These are phyloP conservation scores for Pseudobourletiella spinata DNA, from an alignment of 1,140 invertebrate genomes.

Conservation along the genomic window DNA sequence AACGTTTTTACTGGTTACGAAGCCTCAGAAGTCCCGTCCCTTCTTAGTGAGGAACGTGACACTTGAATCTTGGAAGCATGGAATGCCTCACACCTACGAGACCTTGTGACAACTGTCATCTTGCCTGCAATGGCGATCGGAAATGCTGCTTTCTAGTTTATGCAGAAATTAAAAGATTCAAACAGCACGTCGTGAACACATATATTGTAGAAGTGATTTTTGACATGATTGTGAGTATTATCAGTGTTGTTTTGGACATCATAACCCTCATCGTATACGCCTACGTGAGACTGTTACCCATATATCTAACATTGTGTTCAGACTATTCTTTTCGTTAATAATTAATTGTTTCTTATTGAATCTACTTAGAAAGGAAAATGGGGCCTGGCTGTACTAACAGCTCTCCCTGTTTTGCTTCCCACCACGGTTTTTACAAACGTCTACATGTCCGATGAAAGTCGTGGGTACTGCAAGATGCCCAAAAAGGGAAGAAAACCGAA, in stretches of 20 bases:
- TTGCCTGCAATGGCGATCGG: neutral
- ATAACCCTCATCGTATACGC: slow-evolving; percentile 12
- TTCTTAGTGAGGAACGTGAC: no score
- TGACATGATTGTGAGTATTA: slow-evolving; percentile 16
- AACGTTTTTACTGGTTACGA: no score
- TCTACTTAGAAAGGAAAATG: slow-evolving; percentile 11
- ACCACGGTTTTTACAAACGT: slow-evolving; percentile 32
- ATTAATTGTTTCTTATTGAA: neutral
- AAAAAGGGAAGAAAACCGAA: neutral
- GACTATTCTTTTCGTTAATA: neutral
- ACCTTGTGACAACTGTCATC: slow-evolving; percentile 12
- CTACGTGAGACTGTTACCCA: no score
- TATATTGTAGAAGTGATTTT: slow-evolving; percentile 22
- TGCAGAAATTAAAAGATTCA: slow-evolving; percentile 24
- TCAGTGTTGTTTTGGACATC: slow-evolving; percentile 23
- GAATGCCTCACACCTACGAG: neutral
- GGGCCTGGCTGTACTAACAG: slow-evolving; percentile 14
- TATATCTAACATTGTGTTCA: no score
- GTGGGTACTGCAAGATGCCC: slow-evolving; percentile 8
- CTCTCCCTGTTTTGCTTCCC: slow-evolving; percentile 26
- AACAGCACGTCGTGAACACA: slow-evolving; percentile 8
- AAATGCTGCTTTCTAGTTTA: slow-evolving; percentile 22
- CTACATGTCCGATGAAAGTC: slow-evolving; percentile 21
- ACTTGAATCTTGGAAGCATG: no score
- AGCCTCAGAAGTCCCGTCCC: no score